Evolutionary conservation across 2,888 invertebrate genomes (phyloP), one percentile per base, ranked within the genome.

Genomic region (Lasioglossum figueresi): DNA sequence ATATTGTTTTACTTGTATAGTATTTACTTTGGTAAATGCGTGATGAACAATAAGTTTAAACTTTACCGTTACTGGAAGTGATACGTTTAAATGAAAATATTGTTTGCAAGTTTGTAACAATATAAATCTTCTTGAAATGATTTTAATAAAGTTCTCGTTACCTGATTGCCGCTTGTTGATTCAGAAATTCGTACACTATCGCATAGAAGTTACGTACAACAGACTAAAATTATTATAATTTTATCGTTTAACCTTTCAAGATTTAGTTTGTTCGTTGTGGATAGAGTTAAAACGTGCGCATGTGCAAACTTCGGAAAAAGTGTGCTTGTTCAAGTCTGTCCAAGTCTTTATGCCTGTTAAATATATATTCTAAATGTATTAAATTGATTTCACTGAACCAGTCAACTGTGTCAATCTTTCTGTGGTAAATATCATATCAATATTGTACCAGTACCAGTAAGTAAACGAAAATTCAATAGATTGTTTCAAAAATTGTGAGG

Each of bases 201-300:
- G 71, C 37, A 40, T 68, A 74, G 76, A 14, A 56, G n/a, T 70
- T 63, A 48, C 37, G 52, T 76, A 63, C 56, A 85, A 79, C n/a
- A 45, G 52, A 52, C 63, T 79, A 23, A 70, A 86, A 82, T 78
- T 81, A 78, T 82, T 77, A 77, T 78, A 86, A 77, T 79, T 71
- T 31, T 85, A 59, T 68, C 77, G 52, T 83, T 87, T 81, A 83
- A 87, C 83, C 85, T 85, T 85, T 83, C 56, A 76, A 80, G 82
- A 82, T 79, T 85, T 80, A 80, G 80, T 78, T 82, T 82, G 40
- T 78, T 86, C 75, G 52, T 82, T 81, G 59, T 37, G 66, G 79
- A 52, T 14, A 34, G 52, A 37, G n/a, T 71, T 23, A 59, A 52
- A 59, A 52, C 74, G 19, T 52, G 37, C 86, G 85, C 86, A 79